phyloP scores from a whole-genome alignment of 2,113 vertebrate genomes.

The Leucoraja erinaceus region DNA sequence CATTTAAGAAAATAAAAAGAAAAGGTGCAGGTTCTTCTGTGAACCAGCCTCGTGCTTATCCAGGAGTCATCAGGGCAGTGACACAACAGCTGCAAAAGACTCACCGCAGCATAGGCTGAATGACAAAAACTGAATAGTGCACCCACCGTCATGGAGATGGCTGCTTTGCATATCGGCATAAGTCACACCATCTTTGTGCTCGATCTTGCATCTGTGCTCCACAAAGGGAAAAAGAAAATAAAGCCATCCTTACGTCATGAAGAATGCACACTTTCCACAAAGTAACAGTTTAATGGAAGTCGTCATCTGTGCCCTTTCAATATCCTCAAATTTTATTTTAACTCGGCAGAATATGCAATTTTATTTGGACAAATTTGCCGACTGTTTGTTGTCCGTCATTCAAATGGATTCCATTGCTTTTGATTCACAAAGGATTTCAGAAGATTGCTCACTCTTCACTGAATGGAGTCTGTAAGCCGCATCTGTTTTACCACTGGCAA shows the following conservation, averaged over 20 bases:
- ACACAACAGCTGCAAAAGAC: neutral
- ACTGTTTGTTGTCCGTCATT: neutral
- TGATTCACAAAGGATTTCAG: neutral
- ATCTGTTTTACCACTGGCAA: slow-evolving; percentile 63
- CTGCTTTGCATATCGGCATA: slow-evolving; percentile 25
- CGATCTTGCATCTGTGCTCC: slow-evolving; percentile 9
- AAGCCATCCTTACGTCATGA: neutral
- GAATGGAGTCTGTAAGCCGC: slow-evolving; percentile 43
- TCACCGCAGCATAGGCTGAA: neutral
- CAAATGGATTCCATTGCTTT: slow-evolving; percentile 21
- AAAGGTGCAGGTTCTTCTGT: neutral
- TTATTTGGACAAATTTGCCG: slow-evolving; percentile 6
- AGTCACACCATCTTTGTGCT: slow-evolving; percentile 19
- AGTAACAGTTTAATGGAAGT: slow-evolving; percentile 9
- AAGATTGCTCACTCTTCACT: slow-evolving; percentile 28
- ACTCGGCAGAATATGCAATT: neutral
- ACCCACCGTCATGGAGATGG: slow-evolving; percentile 7
- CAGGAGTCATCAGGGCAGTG: neutral
- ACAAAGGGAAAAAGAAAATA: neutral
- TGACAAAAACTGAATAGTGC: slow-evolving; percentile 4
- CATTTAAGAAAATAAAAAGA: neutral
- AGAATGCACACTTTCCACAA: neutral
- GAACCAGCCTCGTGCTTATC: neutral
- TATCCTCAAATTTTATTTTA: neutral
- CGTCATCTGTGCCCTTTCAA: neutral